These are phyloP conservation scores for cat (Felis catus) DNA, from an alignment of 2,113 vertebrate species.

Conservation along the genomic window F.catus_Fca126_mat1.0 CM031419.1:220407001-220407500, in stretches of 20 bases:
- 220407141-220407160: background rate
- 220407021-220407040: fast-evolving
- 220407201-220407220: too few relatives aligned
- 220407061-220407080: fast-evolving
- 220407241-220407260: fast-evolving
- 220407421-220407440: background rate
- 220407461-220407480: fast-evolving
- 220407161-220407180: fast-evolving
- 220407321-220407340: fast-evolving
- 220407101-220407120: background rate
- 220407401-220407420: fast-evolving
- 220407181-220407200: fast-evolving
- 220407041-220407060: fast-evolving
- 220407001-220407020: fast-evolving
- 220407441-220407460: fast-evolving
- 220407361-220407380: too few relatives aligned
- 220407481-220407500: background rate
- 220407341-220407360: fast-evolving
- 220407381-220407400: too few relatives aligned
- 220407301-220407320: background rate
- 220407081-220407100: fast-evolving
- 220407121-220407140: fast-evolving
- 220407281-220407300: background rate
- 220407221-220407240: too few relatives aligned
- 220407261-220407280: background rate